These are phyloP conservation scores for Stictocephala bisonia DNA, from an alignment of 2,888 invertebrate species.

Conservation along the genomic window DNA sequence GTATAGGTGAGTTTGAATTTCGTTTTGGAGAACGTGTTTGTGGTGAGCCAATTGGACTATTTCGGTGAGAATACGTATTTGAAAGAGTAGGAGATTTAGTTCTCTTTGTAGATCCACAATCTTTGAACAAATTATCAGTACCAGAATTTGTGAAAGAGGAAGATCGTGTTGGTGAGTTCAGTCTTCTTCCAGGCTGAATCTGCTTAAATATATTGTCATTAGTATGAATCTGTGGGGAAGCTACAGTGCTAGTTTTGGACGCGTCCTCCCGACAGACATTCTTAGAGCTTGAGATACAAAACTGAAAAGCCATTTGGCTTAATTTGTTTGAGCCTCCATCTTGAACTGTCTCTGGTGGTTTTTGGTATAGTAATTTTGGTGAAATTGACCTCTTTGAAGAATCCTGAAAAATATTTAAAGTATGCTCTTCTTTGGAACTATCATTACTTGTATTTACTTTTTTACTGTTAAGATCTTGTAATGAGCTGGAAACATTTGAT, in stretches of 20 bases:
- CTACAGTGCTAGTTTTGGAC: no score
- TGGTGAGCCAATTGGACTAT: not conserved
- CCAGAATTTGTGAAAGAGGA: not conserved
- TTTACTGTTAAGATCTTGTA: not conserved
- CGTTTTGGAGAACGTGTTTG: not conserved
- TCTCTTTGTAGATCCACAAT: not conserved
- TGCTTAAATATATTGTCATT: no score
- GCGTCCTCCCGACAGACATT: no score
- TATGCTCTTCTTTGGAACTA: not conserved
- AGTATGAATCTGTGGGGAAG: no score
- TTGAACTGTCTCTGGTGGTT: no score
- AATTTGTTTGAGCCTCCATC: no score
- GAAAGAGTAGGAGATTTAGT: conserved; percentile 1
- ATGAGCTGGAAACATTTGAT: not conserved
- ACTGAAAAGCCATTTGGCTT: no score
- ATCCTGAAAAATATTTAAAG: conserved; percentile 4
- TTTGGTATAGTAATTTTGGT: not conserved
- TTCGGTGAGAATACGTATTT: not conserved
- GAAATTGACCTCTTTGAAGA: not conserved
- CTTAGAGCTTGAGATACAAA: no score
- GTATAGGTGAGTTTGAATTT: conserved; percentile 16
- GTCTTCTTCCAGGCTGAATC: no score
- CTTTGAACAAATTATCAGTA: conserved; percentile 23
- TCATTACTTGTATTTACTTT: not conserved
- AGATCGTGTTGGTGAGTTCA: no score